Percentiles rank a stretch among this genome's conserved stretches.
Conservation (phyloP, 2,888 invertebrate species). For the Oasisia sp. region DNA sequence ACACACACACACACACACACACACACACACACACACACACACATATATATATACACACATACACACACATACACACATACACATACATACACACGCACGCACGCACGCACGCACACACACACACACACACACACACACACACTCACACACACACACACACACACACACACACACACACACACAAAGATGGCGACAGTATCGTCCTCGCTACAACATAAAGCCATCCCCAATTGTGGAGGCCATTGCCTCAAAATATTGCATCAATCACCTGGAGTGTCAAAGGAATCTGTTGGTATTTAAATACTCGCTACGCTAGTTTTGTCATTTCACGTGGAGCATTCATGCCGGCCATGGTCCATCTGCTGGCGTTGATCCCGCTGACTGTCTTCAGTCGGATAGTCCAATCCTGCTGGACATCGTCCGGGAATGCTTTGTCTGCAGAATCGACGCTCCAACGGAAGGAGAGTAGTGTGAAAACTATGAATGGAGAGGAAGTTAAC, state of each 20-base stretch:
- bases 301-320: not conserved
- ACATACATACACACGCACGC: not conserved
- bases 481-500: not conserved
- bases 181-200: too few relatives aligned
- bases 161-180: too few relatives aligned
- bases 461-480: not conserved
- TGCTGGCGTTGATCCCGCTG: not conserved
- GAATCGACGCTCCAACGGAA: not conserved
- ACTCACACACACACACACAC: too few relatives aligned
- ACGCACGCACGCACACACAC: too few relatives aligned
- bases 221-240: too few relatives aligned
- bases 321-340: not conserved
- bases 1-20: slow-evolving; percentile 18
- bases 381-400: not conserved
- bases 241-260: too few relatives aligned
- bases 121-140: too few relatives aligned
- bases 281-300: too few relatives aligned
- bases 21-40: slow-evolving; percentile 29
- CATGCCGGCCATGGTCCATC: not conserved
- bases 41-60: slow-evolving; percentile 28
- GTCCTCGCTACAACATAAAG: too few relatives aligned
- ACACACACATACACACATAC: slow-evolving; percentile 22
- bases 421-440: not conserved
- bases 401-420: not conserved
- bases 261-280: too few relatives aligned